phyloP scores from a whole-genome alignment of 2,888 invertebrate genomes.

The Eulithis testata region DNA sequence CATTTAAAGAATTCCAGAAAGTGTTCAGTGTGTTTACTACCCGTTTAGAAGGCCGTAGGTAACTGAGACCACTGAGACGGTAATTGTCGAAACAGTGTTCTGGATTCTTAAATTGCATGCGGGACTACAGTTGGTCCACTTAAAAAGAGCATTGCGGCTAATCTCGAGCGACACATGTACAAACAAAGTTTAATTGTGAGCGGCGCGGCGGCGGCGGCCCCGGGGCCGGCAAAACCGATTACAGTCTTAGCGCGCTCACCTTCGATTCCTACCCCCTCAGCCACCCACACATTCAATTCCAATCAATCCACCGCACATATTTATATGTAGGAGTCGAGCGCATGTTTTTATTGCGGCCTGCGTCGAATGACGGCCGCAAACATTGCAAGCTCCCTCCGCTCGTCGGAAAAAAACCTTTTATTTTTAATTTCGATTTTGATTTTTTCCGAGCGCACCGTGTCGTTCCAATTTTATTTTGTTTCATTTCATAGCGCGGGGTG shows the following conservation, averaged over 20 bases:
- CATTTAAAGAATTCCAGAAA: constrained; percentile 11
- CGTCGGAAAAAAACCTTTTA: constrained; percentile 74
- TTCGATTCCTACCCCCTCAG: constrained; percentile 71
- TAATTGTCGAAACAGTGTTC: constrained; percentile 70
- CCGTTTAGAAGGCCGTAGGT: constrained; percentile 26
- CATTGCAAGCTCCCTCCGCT: constrained; percentile 79
- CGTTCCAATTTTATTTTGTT: constrained; percentile 83
- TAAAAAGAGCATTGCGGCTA: constrained; percentile 83
- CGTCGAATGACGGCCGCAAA: constrained; percentile 83
- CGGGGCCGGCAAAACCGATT: constrained; percentile 78
- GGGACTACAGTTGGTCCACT: constrained; percentile 76
- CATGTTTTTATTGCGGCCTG: constrained; percentile 82
- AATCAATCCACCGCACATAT: constrained; percentile 83
- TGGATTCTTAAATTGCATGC: constrained; percentile 79
- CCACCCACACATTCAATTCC: constrained; percentile 81
- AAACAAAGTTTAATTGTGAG: constrained; percentile 84
- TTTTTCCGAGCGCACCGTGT: constrained; percentile 79
- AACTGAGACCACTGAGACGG: constrained; percentile 33
- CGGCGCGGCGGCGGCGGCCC: constrained; percentile 49
- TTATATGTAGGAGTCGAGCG: constrained; percentile 76
- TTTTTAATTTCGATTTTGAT: constrained; percentile 84
- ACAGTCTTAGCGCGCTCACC: constrained; percentile 83
- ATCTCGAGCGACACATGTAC: constrained; percentile 84
- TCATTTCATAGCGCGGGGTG: constrained; percentile 84
- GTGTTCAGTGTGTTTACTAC: constrained; percentile 1